A percentile compares a stretch with the other conserved stretches of the same genome.
These are phyloP conservation scores for Argyra leucocephala DNA, from an alignment of 2,888 invertebrate genomes.

Conservation along the genomic window DNA sequence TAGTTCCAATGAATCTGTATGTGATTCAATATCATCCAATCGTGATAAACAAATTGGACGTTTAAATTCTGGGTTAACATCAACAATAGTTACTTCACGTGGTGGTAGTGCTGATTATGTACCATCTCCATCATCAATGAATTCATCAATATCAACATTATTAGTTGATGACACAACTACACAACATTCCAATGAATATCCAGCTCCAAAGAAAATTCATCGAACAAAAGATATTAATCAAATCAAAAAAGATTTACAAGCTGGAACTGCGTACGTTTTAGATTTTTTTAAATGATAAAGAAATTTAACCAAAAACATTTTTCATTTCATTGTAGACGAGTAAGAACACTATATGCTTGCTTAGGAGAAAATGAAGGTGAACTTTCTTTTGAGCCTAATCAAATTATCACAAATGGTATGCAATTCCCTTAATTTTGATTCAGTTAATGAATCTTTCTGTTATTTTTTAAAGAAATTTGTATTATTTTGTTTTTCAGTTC, in stretches of 20 bases:
- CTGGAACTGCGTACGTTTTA: constrained; percentile 40
- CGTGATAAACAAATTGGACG: constrained; percentile 44
- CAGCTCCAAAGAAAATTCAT: constrained; percentile 49
- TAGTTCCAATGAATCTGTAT: constrained; percentile 79
- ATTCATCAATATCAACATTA: constrained; percentile 35
- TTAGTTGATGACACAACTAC: constrained; percentile 26
- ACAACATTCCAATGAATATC: constrained; percentile 32
- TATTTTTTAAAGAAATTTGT: constrained; percentile 12
- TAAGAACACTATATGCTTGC: constrained; percentile 90
- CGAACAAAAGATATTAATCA: constrained; percentile 45
- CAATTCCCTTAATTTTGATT: constrained; percentile 16
- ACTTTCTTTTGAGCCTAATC: constrained; percentile 95
- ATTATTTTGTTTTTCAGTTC: constrained; percentile 51
- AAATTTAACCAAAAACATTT: constrained; percentile 1
- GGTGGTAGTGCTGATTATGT: constrained; percentile 35
- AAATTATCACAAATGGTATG: constrained; percentile 91
- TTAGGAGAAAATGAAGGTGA: constrained; percentile 94
- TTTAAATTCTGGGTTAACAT: constrained; percentile 22
- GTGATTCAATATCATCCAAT: constrained; percentile 55
- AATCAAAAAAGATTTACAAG: constrained; percentile 40
- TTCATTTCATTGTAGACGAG: constrained; percentile 52
- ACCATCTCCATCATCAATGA: constrained; percentile 35
- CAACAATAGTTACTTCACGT: constrained; percentile 20
- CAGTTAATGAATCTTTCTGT: background rate
- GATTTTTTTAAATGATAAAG: background rate